These are phyloP conservation scores for Drosophila rubida DNA, from an alignment of 2,888 invertebrate genomes.

Conservation along the genomic window DNA sequence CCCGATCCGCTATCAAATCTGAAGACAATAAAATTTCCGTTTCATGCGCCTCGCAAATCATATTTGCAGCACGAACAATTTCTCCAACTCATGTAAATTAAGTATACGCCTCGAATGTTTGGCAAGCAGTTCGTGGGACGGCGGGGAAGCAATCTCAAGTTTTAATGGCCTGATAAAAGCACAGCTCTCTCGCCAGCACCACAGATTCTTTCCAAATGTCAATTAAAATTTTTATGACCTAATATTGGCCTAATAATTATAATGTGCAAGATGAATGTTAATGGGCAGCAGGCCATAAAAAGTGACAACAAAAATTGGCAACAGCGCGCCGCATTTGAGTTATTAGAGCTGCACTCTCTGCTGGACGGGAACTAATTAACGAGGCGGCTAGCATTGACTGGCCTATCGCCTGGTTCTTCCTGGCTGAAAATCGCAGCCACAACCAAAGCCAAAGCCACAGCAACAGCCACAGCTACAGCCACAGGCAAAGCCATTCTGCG, in stretches of 20 bases:
- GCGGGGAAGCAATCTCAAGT: slow-evolving; percentile 13
- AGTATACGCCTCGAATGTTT: slow-evolving; percentile 15
- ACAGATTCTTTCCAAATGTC: slow-evolving; percentile 29
- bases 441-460: slow-evolving; percentile 2
- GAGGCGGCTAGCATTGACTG: slow-evolving; percentile 9
- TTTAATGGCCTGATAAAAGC: slow-evolving; percentile 35
- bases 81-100: slow-evolving; percentile 3
- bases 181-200: neutral
- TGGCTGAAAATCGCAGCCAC: slow-evolving; percentile 21
- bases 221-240: slow-evolving; percentile 63
- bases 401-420: slow-evolving; percentile 30
- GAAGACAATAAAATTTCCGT: neutral
- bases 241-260: slow-evolving; percentile 64
- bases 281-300: slow-evolving; percentile 47
- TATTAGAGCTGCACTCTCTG: slow-evolving; percentile 27
- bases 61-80: neutral
- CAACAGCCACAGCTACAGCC: neutral
- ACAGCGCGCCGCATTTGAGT: slow-evolving; percentile 14
- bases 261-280: slow-evolving; percentile 59
- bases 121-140: slow-evolving; percentile 12
- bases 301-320: slow-evolving; percentile 43
- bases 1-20: neutral
- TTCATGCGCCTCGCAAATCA: neutral
- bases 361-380: slow-evolving; percentile 2
- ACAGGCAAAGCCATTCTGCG: slow-evolving; percentile 56